Base-by-base conservation (phyloP, 2,113 vertebrate species). In the Bos javanicus region DNA sequence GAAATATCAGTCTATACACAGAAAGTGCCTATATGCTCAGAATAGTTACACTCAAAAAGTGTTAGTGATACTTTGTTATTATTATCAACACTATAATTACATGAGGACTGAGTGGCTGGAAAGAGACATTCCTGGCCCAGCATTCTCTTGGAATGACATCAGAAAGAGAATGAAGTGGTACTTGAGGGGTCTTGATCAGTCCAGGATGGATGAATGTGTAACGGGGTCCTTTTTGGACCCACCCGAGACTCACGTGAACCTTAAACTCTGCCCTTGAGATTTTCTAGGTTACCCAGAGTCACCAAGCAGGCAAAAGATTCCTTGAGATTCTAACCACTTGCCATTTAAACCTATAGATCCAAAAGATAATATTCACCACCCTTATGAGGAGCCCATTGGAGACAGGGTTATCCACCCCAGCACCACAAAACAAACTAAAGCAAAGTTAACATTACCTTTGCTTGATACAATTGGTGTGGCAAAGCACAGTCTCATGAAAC, bases 211-310 rank as follows among this genome's bases (percentile, higher is more conserved):
- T 36, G 28, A 74, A 59, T 80, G 33, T 90, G 39, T 48, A 39
- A n/a, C 13, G 28, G 5, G 10, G 26, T 57, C 25, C 54, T 96
- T 88, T 94, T 17, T 74, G 21, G n/a, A 33, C 36, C 76, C 16
- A 26, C 54, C 5, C 5, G 21, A 94, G 64, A 76, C 26, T 89
- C n/a, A 43, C 12, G 25, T 39, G 85, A n/a, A 48, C n/a, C 39
- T 96, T 83, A 81, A 88, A 71, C 64, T 85, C 52, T 76, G n/a
- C 43, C 78, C 33, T 50, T 82, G 87, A 93, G 48, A 93, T 93
- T 87, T 94, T 71, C 78, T 56, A 89, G 12, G 9, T 36, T 36
- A 36, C 50, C 67, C 48, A 74, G 78, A 36, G 52, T 94, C 50
- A 94, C 71, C 13, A 12, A 83, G n/a, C 8, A 92, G 52, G 67